Percentiles rank a stretch among this genome's conserved stretches.
These are phyloP conservation scores for Morpho achilles DNA, from an alignment of 2,888 invertebrate genomes.

Conservation along the genomic window DNA sequence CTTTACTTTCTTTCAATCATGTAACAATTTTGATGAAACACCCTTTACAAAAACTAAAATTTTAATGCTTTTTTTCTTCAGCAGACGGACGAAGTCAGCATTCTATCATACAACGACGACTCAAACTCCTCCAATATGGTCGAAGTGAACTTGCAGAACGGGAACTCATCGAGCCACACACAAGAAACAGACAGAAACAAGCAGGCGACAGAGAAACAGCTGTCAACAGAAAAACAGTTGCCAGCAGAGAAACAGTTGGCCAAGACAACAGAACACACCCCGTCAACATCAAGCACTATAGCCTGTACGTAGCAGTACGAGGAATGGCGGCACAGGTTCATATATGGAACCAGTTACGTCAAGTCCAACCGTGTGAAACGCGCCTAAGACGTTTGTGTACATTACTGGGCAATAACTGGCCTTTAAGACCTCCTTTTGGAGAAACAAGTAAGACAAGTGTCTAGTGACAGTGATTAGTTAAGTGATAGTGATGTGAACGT, in stretches of 20 bases:
- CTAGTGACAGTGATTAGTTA: slow-evolving; percentile 18
- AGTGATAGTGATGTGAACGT: slow-evolving; percentile 17
- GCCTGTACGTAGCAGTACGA: slow-evolving; percentile 72
- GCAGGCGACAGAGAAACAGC: slow-evolving; percentile 24
- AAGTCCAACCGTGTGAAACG: slow-evolving; percentile 43
- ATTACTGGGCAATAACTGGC: slow-evolving; percentile 13
- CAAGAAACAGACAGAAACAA: slow-evolving; percentile 29
- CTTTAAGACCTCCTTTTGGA: slow-evolving; percentile 3
- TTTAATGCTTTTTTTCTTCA: background rate
- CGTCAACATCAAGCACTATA: slow-evolving; percentile 54
- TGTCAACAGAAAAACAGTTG: too few species aligned
- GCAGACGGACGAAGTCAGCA: slow-evolving; percentile 66
- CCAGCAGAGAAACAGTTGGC: slow-evolving; percentile 32
- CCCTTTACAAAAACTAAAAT: too few species aligned
- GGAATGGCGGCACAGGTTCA: slow-evolving; percentile 65
- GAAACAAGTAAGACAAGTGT: background rate
- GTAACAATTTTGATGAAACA: too few species aligned
- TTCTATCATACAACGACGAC: slow-evolving; percentile 68
- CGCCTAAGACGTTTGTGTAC: slow-evolving; percentile 32
- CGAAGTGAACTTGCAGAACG: slow-evolving; percentile 57
- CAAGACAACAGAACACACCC: slow-evolving; percentile 35
- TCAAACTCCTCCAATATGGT: slow-evolving; percentile 68
- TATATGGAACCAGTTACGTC: slow-evolving; percentile 52
- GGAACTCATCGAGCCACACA: slow-evolving; percentile 28
- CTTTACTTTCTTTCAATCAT: too few species aligned